phyloP scores from a whole-genome alignment of 2,797 vertebrate genomes.

The Phaenicophaeus curvirostris region DNA sequence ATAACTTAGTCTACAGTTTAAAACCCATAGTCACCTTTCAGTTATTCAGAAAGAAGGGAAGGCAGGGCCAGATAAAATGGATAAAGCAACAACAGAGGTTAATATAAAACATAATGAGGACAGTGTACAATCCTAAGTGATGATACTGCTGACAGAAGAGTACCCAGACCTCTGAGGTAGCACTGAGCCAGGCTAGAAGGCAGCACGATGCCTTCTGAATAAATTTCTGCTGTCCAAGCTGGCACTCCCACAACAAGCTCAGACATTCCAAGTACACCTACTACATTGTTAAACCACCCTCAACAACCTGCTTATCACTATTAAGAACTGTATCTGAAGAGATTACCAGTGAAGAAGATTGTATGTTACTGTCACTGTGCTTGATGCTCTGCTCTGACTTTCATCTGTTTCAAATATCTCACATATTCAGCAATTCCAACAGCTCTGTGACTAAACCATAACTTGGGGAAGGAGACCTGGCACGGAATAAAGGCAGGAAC shows the following conservation, averaged over 20 bases:
- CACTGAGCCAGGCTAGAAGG: not conserved
- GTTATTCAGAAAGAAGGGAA: not conserved
- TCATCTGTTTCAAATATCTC: not conserved
- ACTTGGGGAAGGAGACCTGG: not conserved
- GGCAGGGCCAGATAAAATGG: not conserved
- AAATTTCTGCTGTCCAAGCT: not conserved
- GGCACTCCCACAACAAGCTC: not conserved
- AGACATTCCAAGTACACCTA: not conserved
- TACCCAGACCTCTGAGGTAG: not conserved
- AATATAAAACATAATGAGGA: not conserved
- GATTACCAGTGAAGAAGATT: not conserved
- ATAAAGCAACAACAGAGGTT: not conserved
- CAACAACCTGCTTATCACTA: not conserved
- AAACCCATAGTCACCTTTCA: not conserved
- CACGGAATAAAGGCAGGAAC: not conserved
- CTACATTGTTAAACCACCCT: rapidly evolving
- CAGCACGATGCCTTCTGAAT: not conserved
- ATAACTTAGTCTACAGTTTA: not conserved
- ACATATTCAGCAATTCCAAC: not conserved
- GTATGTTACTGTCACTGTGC: not conserved
- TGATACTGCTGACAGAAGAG: not conserved
- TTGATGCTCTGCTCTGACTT: not conserved
- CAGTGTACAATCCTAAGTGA: not conserved
- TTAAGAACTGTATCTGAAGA: not conserved
- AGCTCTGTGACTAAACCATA: not conserved